Base-by-base conservation (phyloP, 2,797 vertebrate species). In the Sphenodon punctatus region DNA sequence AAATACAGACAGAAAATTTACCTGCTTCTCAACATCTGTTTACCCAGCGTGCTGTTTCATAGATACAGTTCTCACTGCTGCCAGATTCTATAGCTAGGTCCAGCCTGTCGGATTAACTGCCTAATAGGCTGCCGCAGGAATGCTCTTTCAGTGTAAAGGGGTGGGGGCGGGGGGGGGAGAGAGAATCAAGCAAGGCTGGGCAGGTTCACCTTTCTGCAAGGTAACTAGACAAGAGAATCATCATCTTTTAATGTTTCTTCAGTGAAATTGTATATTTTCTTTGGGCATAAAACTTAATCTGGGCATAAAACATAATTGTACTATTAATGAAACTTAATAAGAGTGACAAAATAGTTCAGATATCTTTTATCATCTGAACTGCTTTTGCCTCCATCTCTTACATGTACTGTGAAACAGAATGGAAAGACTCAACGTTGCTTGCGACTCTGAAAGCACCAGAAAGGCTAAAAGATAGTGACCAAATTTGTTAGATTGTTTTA, bases 131-230 rank as follows among this genome's bases (percentile, higher is more conserved):
- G 80, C 60, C 80, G 66, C 71, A 91, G 80, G 80, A 68, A 86
- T 88, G 76, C 88, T 80, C 81, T 90, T 89, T 80, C 64, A 43
- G 68, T 86, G 59, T 43, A 80, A 83, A 91, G 89, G 89, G 25
- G 41, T 71, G 78, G 86, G n/a, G n/a, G n/a, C n/a, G n/a, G n/a
- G n/a, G n/a, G n/a, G n/a, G n/a, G n/a, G n/a, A n/a, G n/a, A n/a
- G n/a, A n/a, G n/a, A n/a, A n/a, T n/a, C n/a, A n/a, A 74, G 88
- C 80, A 82, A 89, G 80, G 89, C 79, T 89, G 84, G 88, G 91
- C 70, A 73, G 20, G 68, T 78, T 79, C 39, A 75, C 78, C 74
- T 48, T 86, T 90, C 74, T 73, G 90, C 89, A 89, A 89, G 92
- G 86, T 82, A 68, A 81, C 92, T 88, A 91, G 88, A 70, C 55